Evolutionary conservation across 2,797 vertebrate genomes (phyloP), one percentile per base, ranked within the genome.

Genomic region (Linurgus olivaceus): DNA sequence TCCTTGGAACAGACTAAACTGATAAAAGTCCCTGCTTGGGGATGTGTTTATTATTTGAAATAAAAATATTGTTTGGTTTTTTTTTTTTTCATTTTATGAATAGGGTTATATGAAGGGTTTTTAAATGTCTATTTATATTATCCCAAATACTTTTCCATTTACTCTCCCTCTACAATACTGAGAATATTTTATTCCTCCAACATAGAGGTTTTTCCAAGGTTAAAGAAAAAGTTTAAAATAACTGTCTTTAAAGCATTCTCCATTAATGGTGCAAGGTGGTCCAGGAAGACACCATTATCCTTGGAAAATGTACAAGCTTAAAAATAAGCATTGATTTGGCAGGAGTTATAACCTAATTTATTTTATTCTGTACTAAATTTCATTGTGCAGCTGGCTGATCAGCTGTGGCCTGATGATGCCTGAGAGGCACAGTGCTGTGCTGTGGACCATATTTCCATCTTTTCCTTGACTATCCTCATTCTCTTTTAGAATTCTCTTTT

Each of bases 341-440:
- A 93, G 38, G 52, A 87, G 42, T 33, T 86, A 45, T 33, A 93
- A 75, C 40, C 29, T 72, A 47, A 87, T 93, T 85, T 93, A 76
- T 85, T 95, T 91, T 85, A 71, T 82, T 67, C 58, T 74, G n/a
- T 61, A 57, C 65, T 87, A 74, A 91, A 92, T 90, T 93, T 94
- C 54, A 45, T 85, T 87, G 86, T 93, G 81, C 84, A 94, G 88
- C 84, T 92, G 84, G 74, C 63, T 96, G 90, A 94, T 96, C 81
- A 93, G 88, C 90, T 96, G 92, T 89, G 84, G 78, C 86, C 86
- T 89, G 74, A 94, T 79, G 86, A 67, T 82, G 88, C 86, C 84
- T 67, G 80, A 94, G 88, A 96, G 93, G 77, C 88, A 80, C 42
- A 68, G 68, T 54, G 40, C 71, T 93, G 81, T 73, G 61, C 1